These are phyloP conservation scores for Ernsta delagoae DNA, from an alignment of 2,888 invertebrate genomes.

Conservation along the genomic window DNA sequence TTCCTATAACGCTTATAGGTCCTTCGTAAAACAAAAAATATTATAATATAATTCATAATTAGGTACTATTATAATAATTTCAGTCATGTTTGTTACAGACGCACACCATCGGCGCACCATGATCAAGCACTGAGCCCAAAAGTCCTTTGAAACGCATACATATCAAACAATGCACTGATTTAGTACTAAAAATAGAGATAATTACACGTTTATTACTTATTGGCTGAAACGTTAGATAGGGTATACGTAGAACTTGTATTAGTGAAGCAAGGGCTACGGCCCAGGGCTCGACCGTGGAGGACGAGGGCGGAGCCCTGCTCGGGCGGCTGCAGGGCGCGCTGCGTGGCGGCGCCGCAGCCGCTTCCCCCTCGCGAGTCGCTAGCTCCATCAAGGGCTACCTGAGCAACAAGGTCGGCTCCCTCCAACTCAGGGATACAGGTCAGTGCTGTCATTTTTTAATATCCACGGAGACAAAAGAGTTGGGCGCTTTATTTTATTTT, in stretches of 20 bases:
- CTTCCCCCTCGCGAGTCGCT: slow-evolving; percentile 89
- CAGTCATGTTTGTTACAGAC: slow-evolving; percentile 63
- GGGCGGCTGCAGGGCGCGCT: slow-evolving; percentile 88
- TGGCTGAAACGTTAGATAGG: too few species aligned
- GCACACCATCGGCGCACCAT: slow-evolving; percentile 65
- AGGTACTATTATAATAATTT: neutral
- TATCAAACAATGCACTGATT: slow-evolving; percentile 80
- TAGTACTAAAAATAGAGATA: slow-evolving; percentile 38
- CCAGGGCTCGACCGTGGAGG: slow-evolving; percentile 78
- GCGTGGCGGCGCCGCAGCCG: slow-evolving; percentile 88
- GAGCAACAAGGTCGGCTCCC: slow-evolving; percentile 87
- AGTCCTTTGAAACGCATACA: slow-evolving; percentile 60
- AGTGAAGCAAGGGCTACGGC: slow-evolving; percentile 51
- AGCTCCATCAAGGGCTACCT: slow-evolving; percentile 90
- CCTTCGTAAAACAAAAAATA: too few species aligned
- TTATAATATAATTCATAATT: too few species aligned
- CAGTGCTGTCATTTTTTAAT: slow-evolving; percentile 50
- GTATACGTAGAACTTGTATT: too few species aligned
- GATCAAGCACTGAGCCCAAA: slow-evolving; percentile 56
- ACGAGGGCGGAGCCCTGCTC: slow-evolving; percentile 84
- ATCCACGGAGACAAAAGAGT: too few species aligned
- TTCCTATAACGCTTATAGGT: too few species aligned
- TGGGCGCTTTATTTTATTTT: too few species aligned
- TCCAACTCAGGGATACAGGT: slow-evolving; percentile 90
- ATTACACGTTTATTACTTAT: slow-evolving; percentile 38